Percentiles rank a stretch among this genome's conserved stretches.
Evolutionary conservation across 1,140 invertebrate genomes (phyloP).

Genomic region (Neelides sp.): DNA sequence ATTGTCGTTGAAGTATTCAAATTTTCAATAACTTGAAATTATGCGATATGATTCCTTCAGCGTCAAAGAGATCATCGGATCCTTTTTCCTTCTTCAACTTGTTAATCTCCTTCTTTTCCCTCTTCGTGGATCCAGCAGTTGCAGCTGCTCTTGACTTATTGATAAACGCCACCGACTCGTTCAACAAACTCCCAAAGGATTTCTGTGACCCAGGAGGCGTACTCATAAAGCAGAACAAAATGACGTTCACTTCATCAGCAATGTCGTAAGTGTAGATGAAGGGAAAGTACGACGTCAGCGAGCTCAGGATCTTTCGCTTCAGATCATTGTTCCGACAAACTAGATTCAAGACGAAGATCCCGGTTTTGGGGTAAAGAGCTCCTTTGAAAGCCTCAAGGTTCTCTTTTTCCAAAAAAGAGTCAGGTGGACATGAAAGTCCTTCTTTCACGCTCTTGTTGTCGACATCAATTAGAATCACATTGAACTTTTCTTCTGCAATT

Average conservation of each 20-base stretch:
- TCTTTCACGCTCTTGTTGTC: conserved; percentile 24
- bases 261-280: conserved; percentile 22
- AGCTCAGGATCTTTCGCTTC: conserved; percentile 6
- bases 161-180: too few species aligned
- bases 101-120: too few species aligned
- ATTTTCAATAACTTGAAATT: too few species aligned
- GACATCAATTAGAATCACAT: conserved; percentile 27
- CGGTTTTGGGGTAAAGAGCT: conserved; percentile 9
- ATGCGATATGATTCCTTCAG: too few species aligned
- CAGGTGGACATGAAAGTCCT: conserved; percentile 25
- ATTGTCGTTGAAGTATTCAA: too few species aligned
- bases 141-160: too few species aligned
- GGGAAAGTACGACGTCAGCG: conserved; percentile 13
- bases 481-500: conserved; percentile 21
- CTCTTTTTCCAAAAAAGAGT: conserved; percentile 18
- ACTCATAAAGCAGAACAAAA: conserved; percentile 25
- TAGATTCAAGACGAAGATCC: conserved; percentile 27
- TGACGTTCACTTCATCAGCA: conserved; percentile 17
- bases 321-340: conserved; percentile 26
- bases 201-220: too few species aligned
- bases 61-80: too few species aligned
- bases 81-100: too few species aligned
- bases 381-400: conserved; percentile 16
- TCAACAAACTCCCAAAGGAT: too few species aligned
- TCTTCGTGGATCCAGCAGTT: too few species aligned